Evolutionary conservation across 2,888 invertebrate species (phyloP), one percentile per base, ranked within the genome.

Genomic region (Hypomecis punctinalis): DNA sequence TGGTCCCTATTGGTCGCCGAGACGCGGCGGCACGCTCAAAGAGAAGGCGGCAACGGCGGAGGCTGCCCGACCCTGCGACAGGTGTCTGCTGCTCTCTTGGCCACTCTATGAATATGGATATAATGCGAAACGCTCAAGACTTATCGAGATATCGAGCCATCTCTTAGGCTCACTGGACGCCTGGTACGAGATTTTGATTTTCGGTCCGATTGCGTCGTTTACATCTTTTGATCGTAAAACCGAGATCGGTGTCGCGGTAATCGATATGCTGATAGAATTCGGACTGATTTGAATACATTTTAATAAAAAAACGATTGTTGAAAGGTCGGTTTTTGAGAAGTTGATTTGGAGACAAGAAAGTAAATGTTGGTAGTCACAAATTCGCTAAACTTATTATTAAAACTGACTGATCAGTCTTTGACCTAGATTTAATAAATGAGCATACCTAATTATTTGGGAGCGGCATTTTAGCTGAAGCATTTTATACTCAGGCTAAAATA

Each of bases 101-200:
- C 72, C 80, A 74, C 77, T 69, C 70, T 88, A 88, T 89, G 89
- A 89, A 89, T 91, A 91, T 90, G 88, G 83, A 89, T 85, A 75
- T 74, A 72, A 69, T 71, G 63, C 68, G 66, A 58, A 71, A 66
- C 59, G 55, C 56, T 39, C 48, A 59, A 53, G 67, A 47, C 53
- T 59, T 62, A 53, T 45, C 45, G 37, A 36, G 42, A 13, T 46
- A 56, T 47, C 56, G 56, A 33, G n/a, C 39, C 58, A 67, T 69
- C 71, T 55, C 56, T 57, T 48, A 11, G 9, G n/a, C 10, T 64
- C 39, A 46, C 57, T 71, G 73, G 8, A 48, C 54, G 68, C 71
- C 73, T 73, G 64, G 73, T 73, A 73, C 57, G 10, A 6, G 39
- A 56, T 65, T 68, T 66, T 68, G 64, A 56, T 58, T 68, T 69